Conservation (phyloP, 1,140 invertebrate species). For the Drosophila gunungcola region DNA sequence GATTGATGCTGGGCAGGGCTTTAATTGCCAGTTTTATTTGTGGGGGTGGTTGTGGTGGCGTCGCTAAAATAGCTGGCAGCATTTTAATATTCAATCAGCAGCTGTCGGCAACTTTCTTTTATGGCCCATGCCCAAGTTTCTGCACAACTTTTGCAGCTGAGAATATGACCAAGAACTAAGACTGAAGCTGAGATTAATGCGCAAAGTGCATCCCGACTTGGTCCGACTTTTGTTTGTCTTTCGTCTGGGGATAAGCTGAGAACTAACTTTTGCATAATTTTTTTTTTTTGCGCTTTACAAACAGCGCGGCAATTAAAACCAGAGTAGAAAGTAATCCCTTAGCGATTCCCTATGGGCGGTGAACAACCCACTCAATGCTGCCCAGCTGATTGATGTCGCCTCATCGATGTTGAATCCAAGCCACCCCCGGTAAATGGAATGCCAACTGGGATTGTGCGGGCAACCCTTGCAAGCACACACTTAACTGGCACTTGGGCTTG, state of each 20-base stretch:
- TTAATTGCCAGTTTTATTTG: conserved; percentile 53
- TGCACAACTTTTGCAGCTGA: conserved; percentile 26
- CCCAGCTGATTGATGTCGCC: conserved; percentile 55
- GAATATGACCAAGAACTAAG: not conserved
- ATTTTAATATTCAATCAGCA: conserved; percentile 81
- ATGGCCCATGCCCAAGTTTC: conserved; percentile 56
- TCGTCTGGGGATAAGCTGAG: conserved; percentile 39
- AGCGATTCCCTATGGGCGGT: not conserved
- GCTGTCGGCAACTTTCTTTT: conserved; percentile 64
- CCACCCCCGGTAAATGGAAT: conserved; percentile 4
- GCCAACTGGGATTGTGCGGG: not conserved
- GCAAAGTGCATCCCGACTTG: conserved; percentile 47
- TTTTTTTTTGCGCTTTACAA: not conserved
- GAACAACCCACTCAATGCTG: conserved; percentile 2
- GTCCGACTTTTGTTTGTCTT: conserved; percentile 57
- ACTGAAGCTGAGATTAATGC: conserved; percentile 57
- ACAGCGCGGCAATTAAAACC: conserved; percentile 60
- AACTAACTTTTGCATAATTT: conserved; percentile 42
- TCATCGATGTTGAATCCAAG: conserved; percentile 36
- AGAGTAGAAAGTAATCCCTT: conserved; percentile 3
- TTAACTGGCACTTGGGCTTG: conserved; percentile 66
- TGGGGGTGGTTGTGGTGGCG: not conserved
- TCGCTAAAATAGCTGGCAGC: conserved; percentile 28
- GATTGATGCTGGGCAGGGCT: conserved; percentile 66
- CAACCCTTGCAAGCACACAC: conserved; percentile 40